A percentile compares a stretch with the other conserved stretches of the same genome.
phyloP scores from a whole-genome alignment of 2,888 invertebrate species.

The Cheiracanthium punctorium region DNA sequence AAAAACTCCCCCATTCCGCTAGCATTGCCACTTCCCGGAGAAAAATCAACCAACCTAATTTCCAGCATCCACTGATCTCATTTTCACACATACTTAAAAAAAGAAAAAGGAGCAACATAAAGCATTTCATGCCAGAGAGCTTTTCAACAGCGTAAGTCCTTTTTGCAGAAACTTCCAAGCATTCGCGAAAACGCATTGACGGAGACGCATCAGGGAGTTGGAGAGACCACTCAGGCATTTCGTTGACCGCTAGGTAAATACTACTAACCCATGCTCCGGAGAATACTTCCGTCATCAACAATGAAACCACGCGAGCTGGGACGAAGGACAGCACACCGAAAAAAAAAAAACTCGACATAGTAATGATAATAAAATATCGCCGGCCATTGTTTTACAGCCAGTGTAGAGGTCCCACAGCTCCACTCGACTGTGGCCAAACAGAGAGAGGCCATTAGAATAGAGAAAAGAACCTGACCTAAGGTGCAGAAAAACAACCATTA shows the following conservation, averaged over 20 bases:
- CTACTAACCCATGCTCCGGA: constrained; percentile 7
- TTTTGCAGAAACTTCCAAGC: neutral
- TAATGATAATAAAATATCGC: neutral
- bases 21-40: no score
- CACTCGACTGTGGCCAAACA: neutral
- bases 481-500: neutral
- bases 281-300: constrained; percentile 14
- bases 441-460: neutral
- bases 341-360: constrained; percentile 2
- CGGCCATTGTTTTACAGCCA: neutral
- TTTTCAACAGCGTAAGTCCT: no score
- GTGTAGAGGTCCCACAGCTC: constrained; percentile 8
- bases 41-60: no score
- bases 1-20: no score
- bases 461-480: constrained; percentile 5
- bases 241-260: constrained; percentile 13
- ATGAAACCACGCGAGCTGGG: constrained; percentile 9
- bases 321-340: neutral
- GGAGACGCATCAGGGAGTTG: neutral
- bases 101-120: no score
- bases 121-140: neutral
- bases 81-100: neutral
- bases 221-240: neutral
- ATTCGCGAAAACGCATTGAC: neutral
- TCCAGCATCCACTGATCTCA: neutral